Base-by-base conservation (phyloP, 2,113 vertebrate species). In the Aythya baeri region DNA sequence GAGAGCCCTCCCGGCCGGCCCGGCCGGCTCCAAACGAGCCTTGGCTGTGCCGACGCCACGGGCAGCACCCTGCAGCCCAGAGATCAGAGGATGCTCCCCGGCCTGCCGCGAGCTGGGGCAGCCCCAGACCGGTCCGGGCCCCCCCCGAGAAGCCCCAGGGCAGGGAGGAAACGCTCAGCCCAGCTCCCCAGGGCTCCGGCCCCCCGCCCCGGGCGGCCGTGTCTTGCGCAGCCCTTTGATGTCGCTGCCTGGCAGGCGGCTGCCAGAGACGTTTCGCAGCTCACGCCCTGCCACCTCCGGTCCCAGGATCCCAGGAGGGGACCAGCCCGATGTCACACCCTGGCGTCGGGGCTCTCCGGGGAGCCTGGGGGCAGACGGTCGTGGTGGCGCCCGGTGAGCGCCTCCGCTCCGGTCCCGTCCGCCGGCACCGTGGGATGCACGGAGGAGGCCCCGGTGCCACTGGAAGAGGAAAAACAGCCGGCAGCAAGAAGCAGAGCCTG, bases 21-120 rank as follows among this genome's bases (percentile, higher is more conserved):
- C 5, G 16, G 94, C 95, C 11, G 57, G 95, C 94, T 96, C 91
- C 88, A 67, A 91, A 94, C 76, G 11, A 93, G 96, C 96, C 82
- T 32, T 41, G 3, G 13, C 62, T 3, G 1, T 1, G 27, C 85
- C 26, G 54, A 79, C 49, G 26, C 96, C 88, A 70, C 86, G 32
- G 91, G 92, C 94, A 68, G 91, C 72, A 12, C 76, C 88, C 88
- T 83, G 49, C 57, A 79, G 72, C 83, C 74, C 70, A 14, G 13
- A 92, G 88, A 94, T 95, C 88, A 91, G 57, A 93, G 88, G 65
- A 57, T 38, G 83, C 86, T 91, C 86, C 95, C 92, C 82, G 58
- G 92, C 93, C 91, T 27, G 65, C 66, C 4, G 0, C 27, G 50
- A 0, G 17, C 87, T 54, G 73, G 80, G 76, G 18, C 67, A 57